phyloP scores from a whole-genome alignment of 2,888 invertebrate genomes.

The Drosophila gaucha region DNA sequence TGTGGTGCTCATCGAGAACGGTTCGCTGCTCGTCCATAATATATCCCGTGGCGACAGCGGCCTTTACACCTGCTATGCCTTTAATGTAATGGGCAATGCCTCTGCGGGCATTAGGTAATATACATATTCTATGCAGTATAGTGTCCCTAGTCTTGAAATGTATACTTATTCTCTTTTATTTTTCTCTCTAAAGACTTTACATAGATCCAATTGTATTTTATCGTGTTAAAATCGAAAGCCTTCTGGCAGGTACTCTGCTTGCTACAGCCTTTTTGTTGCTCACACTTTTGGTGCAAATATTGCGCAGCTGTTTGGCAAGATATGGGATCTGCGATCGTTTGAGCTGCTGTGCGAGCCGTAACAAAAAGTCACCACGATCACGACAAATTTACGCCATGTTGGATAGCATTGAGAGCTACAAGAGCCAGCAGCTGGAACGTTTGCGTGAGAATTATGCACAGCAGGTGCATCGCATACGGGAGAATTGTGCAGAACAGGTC shows the following conservation, averaged over 20 bases:
- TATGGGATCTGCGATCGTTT: constrained; percentile 88
- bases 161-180: neutral
- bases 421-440: constrained; percentile 94
- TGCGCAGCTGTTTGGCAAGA: constrained; percentile 86
- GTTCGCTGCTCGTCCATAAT: constrained; percentile 90
- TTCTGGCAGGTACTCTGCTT: constrained; percentile 92
- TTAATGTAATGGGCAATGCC: constrained; percentile 92
- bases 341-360: constrained; percentile 89
- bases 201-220: constrained; percentile 94
- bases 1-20: constrained; percentile 88
- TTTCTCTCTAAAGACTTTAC: constrained; percentile 86
- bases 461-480: constrained; percentile 96
- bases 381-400: constrained; percentile 94
- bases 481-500: constrained; percentile 96
- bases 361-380: constrained; percentile 90
- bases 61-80: constrained; percentile 93
- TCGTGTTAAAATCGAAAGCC: constrained; percentile 92
- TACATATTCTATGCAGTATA: neutral
- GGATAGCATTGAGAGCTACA: constrained; percentile 95
- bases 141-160: neutral
- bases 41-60: constrained; percentile 93
- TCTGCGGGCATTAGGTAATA: constrained; percentile 88
- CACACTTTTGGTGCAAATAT: constrained; percentile 91
- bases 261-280: constrained; percentile 92
- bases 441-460: constrained; percentile 95